phyloP scores from a whole-genome alignment of 2,888 invertebrate species.

The Automeris io region DNA sequence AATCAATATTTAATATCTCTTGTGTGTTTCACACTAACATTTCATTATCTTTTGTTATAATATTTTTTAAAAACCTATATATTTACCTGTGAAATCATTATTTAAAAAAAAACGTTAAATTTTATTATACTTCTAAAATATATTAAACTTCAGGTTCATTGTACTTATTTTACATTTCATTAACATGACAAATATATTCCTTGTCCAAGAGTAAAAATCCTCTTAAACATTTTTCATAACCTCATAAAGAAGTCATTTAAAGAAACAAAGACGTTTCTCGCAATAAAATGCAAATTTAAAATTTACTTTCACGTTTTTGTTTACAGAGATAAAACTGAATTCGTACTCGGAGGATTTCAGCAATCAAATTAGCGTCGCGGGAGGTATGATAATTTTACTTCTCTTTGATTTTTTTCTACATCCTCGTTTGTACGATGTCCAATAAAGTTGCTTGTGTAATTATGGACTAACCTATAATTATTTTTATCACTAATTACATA shows the following conservation, averaged over 20 bases:
- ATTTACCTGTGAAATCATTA: too few relatives aligned
- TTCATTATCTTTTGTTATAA: too few relatives aligned
- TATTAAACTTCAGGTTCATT: not conserved
- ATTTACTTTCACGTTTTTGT: constrained; percentile 19
- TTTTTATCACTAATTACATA: too few relatives aligned
- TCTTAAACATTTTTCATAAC: not conserved
- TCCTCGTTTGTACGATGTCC: not conserved
- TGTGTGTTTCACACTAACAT: too few relatives aligned
- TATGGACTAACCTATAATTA: not conserved
- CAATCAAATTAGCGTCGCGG: constrained; percentile 77
- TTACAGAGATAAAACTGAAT: constrained; percentile 74
- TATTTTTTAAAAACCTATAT: too few relatives aligned
- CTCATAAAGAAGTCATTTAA: constrained; percentile 2
- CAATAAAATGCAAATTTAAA: constrained; percentile 6
- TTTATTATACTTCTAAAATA: not conserved
- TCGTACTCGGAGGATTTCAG: constrained; percentile 70
- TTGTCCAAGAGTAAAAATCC: not conserved
- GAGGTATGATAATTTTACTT: constrained; percentile 53
- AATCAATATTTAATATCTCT: too few relatives aligned
- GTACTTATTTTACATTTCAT: not conserved
- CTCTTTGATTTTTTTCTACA: constrained; percentile 1
- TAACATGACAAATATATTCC: not conserved
- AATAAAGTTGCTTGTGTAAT: not conserved
- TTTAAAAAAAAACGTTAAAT: not conserved
- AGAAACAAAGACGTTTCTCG: constrained; percentile 1